Percentiles rank a stretch among this genome's conserved stretches.
Conservation (phyloP, 1,140 invertebrate species). For the Charaxes varanes region DNA sequence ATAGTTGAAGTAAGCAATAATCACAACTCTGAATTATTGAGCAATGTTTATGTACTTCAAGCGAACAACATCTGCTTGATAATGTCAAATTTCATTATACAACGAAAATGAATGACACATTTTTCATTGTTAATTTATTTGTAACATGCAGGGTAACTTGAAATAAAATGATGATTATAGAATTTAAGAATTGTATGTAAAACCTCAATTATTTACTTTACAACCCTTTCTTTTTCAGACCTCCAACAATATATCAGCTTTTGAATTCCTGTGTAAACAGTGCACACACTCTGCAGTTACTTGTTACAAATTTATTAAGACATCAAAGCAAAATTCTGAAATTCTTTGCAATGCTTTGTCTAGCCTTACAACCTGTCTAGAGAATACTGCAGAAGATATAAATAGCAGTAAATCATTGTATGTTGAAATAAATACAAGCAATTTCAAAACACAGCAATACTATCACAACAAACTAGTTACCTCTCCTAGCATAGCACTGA, state of each 20-base stretch:
- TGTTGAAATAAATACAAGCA: conserved; percentile 32
- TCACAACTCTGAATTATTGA: too few species aligned
- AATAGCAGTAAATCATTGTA: conserved; percentile 33
- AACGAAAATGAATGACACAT: too few species aligned
- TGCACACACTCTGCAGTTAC: conserved; percentile 34
- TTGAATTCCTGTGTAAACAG: conserved; percentile 34
- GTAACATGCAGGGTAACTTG: too few species aligned
- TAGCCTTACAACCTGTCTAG: conserved; percentile 27
- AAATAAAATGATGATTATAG: too few species aligned
- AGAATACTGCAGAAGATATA: conserved; percentile 18
- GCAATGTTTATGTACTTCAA: too few species aligned
- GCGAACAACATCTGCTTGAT: too few species aligned
- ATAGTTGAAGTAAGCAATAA: too few species aligned
- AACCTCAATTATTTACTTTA: too few species aligned
- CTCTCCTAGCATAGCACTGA: conserved; percentile 23
- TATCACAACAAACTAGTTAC: conserved; percentile 29
- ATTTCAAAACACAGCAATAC: conserved; percentile 32
- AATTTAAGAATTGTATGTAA: too few species aligned
- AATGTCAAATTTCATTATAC: too few species aligned
- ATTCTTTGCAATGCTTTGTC: conserved; percentile 26
- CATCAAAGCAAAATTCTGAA: conserved; percentile 27
- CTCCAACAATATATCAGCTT: conserved; percentile 25
- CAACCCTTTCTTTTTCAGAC: conserved; percentile 40
- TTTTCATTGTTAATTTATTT: too few species aligned
- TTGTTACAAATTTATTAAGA: conserved; percentile 40